Conservation (phyloP, 2,888 invertebrate species). For the Drosophila mimica region DNA sequence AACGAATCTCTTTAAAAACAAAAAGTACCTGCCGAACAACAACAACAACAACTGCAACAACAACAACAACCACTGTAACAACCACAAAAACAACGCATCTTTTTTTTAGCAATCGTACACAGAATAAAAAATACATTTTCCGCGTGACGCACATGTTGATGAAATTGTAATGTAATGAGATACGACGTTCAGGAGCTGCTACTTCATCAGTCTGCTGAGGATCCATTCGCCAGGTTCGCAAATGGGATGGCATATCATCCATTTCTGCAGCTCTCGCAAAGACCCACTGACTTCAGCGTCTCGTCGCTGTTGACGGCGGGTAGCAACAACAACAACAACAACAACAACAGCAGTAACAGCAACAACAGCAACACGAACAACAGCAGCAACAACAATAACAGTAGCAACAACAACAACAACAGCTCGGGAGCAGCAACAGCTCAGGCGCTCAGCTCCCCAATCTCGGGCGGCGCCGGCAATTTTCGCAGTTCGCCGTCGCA, state of each 20-base stretch:
- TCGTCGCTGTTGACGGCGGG: conserved; percentile 94
- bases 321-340: conserved; percentile 82
- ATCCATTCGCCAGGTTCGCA: conserved; percentile 86
- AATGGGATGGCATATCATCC: conserved; percentile 93
- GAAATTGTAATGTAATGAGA: conserved; percentile 86
- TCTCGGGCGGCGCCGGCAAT: conserved; percentile 51
- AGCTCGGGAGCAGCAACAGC: conserved; percentile 50
- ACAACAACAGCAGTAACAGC: conserved; percentile 59
- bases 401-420: conserved; percentile 67
- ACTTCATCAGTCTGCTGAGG: conserved; percentile 86
- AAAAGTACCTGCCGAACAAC: conserved; percentile 41
- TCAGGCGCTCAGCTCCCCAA: conserved; percentile 60
- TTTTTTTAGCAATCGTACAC: conserved; percentile 1
- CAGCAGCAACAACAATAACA: conserved; percentile 80
- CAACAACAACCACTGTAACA: neutral
- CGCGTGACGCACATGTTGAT: conserved; percentile 72
- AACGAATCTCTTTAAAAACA: conserved; percentile 15
- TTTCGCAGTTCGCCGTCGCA: conserved; percentile 73
- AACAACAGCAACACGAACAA: conserved; percentile 37
- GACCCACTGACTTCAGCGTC: conserved; percentile 97
- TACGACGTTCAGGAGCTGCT: conserved; percentile 86
- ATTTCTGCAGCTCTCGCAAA: conserved; percentile 92
- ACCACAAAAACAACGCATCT: neutral
- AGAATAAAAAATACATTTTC: conserved; percentile 34
- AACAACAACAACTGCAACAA: conserved; percentile 3